phyloP scores from a whole-genome alignment of 2,113 vertebrate species.

The Sigmodon hispidus region DNA sequence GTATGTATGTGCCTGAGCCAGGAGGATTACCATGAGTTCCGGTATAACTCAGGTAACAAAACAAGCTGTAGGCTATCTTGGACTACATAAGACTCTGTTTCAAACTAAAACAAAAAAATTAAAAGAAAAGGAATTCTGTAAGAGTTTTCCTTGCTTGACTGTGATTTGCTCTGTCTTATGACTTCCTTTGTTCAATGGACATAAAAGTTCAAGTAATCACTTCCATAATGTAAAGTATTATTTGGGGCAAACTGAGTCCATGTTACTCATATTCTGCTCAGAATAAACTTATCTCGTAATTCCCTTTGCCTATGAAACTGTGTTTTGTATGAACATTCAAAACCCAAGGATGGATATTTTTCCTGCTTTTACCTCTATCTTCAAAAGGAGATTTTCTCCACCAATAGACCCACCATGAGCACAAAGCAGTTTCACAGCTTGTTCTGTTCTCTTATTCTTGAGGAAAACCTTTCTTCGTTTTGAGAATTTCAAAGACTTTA shows the following conservation, averaged over 20 bases:
- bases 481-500: constrained; percentile 71
- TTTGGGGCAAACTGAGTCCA: not conserved
- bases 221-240: not conserved
- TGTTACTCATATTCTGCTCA: not conserved
- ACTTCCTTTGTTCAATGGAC: not conserved
- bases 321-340: not conserved
- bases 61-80: not conserved
- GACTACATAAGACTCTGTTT: not conserved
- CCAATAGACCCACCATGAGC: not conserved
- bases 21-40: not conserved
- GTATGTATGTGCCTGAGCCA: not conserved
- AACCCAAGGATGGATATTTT: not conserved
- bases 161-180: not conserved
- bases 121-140: not conserved
- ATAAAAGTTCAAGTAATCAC: not conserved
- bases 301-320: not conserved
- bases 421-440: constrained; percentile 54
- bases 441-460: constrained; percentile 4
- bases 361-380: constrained; percentile 11
- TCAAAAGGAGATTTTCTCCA: constrained; percentile 10
- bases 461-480: constrained; percentile 59
- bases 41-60: not conserved
- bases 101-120: not conserved
- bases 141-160: not conserved
- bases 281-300: not conserved